Conservation (phyloP, 1,140 invertebrate species). For the Drosophila insularis region DNA sequence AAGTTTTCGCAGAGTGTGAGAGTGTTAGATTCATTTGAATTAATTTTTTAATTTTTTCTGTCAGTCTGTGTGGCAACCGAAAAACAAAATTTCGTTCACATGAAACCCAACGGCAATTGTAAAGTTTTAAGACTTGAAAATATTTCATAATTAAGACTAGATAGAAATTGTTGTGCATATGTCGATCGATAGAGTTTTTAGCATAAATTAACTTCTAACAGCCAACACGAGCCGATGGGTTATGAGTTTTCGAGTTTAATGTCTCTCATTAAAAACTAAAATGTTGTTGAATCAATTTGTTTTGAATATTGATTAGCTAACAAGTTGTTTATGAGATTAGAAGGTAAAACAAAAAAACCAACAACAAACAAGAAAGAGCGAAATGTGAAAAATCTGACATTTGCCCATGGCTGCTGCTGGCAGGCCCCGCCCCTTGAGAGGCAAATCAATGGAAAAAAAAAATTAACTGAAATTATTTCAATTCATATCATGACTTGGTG, state of each 20-base stretch:
- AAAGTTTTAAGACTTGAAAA: not conserved
- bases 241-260: conserved; percentile 1
- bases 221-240: not conserved
- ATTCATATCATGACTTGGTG: conserved; percentile 8
- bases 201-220: conserved; percentile 3
- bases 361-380: not conserved
- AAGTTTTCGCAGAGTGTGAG: conserved; percentile 15
- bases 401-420: not conserved
- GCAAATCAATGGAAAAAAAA: not conserved
- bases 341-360: conserved; percentile 5
- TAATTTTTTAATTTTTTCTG: conserved; percentile 11
- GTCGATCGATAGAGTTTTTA: not conserved
- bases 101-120: conserved; percentile 12
- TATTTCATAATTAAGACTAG: conserved; percentile 1
- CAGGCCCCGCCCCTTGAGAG: not conserved
- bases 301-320: conserved; percentile 12
- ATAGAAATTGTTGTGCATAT: not conserved
- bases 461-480: conserved; percentile 8
- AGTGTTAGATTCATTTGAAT: conserved; percentile 15
- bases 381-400: conserved; percentile 8
- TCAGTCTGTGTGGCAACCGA: not conserved
- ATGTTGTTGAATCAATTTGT: conserved; percentile 7
- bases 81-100: not conserved
- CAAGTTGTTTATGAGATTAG: conserved; percentile 9
- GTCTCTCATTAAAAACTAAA: not conserved